Evolutionary conservation across 2,888 invertebrate genomes (phyloP).

Genomic region (Zaprionus lineosus): DNA sequence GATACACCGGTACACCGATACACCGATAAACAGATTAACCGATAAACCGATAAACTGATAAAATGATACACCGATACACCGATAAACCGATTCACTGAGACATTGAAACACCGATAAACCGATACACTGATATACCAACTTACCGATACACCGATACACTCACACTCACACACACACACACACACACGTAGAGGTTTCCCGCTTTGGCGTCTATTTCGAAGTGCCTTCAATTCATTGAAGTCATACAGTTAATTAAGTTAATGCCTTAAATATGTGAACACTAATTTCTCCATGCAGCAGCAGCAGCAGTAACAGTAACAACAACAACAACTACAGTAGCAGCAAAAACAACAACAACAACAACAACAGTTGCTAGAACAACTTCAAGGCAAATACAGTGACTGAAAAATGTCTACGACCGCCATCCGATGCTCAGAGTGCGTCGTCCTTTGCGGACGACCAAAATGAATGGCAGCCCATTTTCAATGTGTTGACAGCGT

Average conservation of each 20-base stretch:
- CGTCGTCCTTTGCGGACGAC: slow-evolving; percentile 1
- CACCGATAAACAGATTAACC: not conserved
- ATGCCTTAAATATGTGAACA: slow-evolving; percentile 65
- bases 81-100: too few species aligned
- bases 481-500: slow-evolving; percentile 59
- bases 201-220: slow-evolving; percentile 26
- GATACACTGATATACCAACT: too few species aligned
- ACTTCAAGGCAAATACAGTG: slow-evolving; percentile 5
- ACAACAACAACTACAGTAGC: slow-evolving; percentile 16
- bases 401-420: slow-evolving; percentile 21
- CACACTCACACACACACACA: not conserved
- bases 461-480: slow-evolving; percentile 46
- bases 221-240: slow-evolving; percentile 63
- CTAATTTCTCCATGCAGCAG: slow-evolving; percentile 51
- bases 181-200: not conserved
- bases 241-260: slow-evolving; percentile 70
- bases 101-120: not conserved
- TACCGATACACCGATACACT: not conserved
- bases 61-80: not conserved
- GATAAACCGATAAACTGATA: not conserved
- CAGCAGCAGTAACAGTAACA: slow-evolving; percentile 25
- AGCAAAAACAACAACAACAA: not conserved
- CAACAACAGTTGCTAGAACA: slow-evolving; percentile 12
- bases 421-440: not conserved
- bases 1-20: too few species aligned